Base-by-base conservation (phyloP, 2,113 vertebrate species). In the Todiramphus chloris region DNA sequence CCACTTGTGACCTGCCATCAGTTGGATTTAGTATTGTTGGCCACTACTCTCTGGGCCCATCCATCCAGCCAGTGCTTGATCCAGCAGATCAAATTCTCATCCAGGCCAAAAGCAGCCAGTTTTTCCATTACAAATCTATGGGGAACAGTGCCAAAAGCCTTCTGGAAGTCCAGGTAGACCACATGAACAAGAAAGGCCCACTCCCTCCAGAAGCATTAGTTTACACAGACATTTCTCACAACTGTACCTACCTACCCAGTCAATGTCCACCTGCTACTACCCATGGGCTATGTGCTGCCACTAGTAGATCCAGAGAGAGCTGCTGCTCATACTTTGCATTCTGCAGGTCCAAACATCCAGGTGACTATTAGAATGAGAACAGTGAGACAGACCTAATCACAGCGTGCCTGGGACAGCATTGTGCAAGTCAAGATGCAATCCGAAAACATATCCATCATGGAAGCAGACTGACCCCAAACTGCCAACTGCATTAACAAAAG, bases 401-500 rank as follows among this genome's bases (percentile, higher is more conserved):
- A 27, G 83, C 2, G 0, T 17, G 31, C 48, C 21, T 37, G 33
- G 14, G 41, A 63, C 35, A 44, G 24, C 51, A 39, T 0, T 6
- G 23, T 2, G 20, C 19, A 18, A 48, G 17, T 46, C 58, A 50
- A 60, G 79, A 60, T 41, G 21, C 27, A 50, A 46, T 2, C 5
- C 39, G 60, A 28, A 63, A 95, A 81, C 44, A 2, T 1, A 46
- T 19, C 55, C 44, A 15, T 41, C 55, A 8, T 0, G 5, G 55
- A 44, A 70, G 27, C 51, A 75, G 20, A 39, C 27, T 31, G 88
- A 86, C 56, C 73, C 8, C 73, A 41, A 87, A 95, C 53, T 3
- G 23, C 43, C 0, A 0, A 62, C 55, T 33, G 10, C 0, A 0
- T 31, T 48, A 60, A 58, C 5, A 39, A 30, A 64, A 1, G 2